Base-by-base conservation (phyloP, 2,888 invertebrate species). In the Lasioglossum calceatum region DNA sequence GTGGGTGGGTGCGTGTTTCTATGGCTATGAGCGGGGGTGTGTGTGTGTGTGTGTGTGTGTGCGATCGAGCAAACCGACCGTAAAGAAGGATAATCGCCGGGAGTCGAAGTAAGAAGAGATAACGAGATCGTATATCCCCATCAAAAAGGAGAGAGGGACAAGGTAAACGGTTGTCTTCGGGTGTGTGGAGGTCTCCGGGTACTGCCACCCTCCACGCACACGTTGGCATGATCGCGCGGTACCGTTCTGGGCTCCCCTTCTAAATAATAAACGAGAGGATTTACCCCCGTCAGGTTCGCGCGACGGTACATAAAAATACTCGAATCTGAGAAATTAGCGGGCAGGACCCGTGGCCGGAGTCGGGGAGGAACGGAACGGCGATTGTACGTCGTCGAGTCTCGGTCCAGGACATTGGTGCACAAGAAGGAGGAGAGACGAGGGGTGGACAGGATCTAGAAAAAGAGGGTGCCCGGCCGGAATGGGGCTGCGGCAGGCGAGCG, bases 271-370 rank as follows among this genome's bases (percentile, higher is more conserved):
- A 95, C 93, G 95, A 94, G 94, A 93, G 95, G 95, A 94, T 95
- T 95, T 94, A 92, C 91, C 93, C 93, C 92, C 91, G 92, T 92
- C 91, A 92, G 92, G 91, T 87, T 86, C 90, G 90, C 91, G 91
- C 90, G 92, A 90, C 91, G 92, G 91, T 93, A 94, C 93, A 93
- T 93, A 95, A 95, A 95, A 95, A 95, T 95, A 95, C 95, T 95
- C 94, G 95, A 95, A 95, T 95, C 95, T 95, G 95, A 95, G 95
- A 95, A 95, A 95, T 95, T 95, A 95, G 95, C 94, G 94, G 92
- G 91, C 91, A 94, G 64, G 93, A 93, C 93, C 67, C 54, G 54
- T n/a, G 64, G 94, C 93, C 93, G 92, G 50, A 71, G 92, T 23
- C 93, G 92, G 93, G 36, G 23, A 92, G 87, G 85, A 88, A 12